Conservation (phyloP, 2,797 vertebrate species). For the Paedocypris micromegethes region DNA sequence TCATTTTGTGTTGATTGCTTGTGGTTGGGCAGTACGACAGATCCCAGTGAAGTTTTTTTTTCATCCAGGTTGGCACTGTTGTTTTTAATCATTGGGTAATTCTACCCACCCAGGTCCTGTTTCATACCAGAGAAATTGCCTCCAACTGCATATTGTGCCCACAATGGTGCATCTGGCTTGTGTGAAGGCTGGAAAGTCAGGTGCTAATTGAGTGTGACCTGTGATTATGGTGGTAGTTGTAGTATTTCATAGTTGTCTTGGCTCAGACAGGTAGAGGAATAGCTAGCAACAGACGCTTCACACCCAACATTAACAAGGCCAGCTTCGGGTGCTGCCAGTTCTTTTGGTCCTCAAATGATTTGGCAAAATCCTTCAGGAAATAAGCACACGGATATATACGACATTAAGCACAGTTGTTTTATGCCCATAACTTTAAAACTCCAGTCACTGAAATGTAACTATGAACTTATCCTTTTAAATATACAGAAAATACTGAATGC, state of each 20-base stretch:
- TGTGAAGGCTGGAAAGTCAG: conserved; percentile 11
- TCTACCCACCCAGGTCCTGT: conserved; percentile 23
- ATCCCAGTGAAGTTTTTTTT: conserved; percentile 29
- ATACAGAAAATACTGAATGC: too few relatives aligned
- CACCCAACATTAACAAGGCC: conserved; percentile 26
- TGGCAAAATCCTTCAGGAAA: conserved; percentile 5
- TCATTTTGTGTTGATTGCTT: background rate
- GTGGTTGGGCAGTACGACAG: conserved; percentile 29
- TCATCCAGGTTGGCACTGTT: conserved; percentile 35
- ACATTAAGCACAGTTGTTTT: conserved; percentile 9
- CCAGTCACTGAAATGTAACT: too few relatives aligned
- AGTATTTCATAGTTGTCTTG: conserved; percentile 20
- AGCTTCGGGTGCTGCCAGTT: conserved; percentile 1
- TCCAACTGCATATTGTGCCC: conserved; percentile 30
- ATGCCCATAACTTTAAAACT: background rate
- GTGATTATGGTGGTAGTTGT: conserved; percentile 22
- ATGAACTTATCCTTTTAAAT: too few relatives aligned
- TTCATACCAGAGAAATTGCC: conserved; percentile 21
- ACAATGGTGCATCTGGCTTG: conserved; percentile 8
- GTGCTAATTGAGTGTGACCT: conserved; percentile 24
- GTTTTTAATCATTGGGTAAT: conserved; percentile 25
- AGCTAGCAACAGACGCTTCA: conserved; percentile 22
- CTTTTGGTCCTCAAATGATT: conserved; percentile 9
- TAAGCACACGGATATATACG: conserved; percentile 2
- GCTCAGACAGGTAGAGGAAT: conserved; percentile 10